A percentile compares a stretch with the other conserved stretches of the same genome.
Conservation (phyloP, 2,113 vertebrate species). For the Odocoileus hemionus region DNA sequence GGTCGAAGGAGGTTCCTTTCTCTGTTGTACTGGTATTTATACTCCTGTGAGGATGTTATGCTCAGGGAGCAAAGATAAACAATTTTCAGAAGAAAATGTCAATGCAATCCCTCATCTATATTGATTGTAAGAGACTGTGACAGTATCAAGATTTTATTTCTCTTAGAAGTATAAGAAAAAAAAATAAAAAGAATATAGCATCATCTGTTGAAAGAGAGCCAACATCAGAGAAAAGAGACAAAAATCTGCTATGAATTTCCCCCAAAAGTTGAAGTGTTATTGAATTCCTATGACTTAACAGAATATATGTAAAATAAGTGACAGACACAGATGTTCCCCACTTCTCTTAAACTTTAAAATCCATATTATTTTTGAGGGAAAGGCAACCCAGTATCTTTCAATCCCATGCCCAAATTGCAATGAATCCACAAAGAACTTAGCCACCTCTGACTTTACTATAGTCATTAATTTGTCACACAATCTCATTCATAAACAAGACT, state of each 20-base stretch:
- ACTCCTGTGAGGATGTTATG: neutral
- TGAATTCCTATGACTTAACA: neutral
- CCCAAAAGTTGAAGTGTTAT: neutral
- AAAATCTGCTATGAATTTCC: neutral
- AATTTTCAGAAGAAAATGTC: conserved; percentile 53
- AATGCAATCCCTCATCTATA: conserved; percentile 28
- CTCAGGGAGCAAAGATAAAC: conserved; percentile 43
- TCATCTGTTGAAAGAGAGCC: conserved; percentile 5
- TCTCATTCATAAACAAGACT: neutral
- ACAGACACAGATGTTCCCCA: neutral
- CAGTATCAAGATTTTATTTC: neutral
- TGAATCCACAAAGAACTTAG: neutral
- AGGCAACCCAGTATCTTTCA: neutral
- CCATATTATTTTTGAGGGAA: neutral
- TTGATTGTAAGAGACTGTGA: conserved; percentile 33
- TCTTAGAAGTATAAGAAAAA: neutral
- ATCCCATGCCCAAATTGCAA: neutral
- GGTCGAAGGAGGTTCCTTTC: neutral
- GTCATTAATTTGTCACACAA: neutral
- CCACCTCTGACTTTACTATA: neutral
- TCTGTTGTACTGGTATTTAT: conserved; percentile 2
- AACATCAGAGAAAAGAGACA: neutral
- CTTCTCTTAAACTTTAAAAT: neutral
- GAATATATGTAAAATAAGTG: neutral
- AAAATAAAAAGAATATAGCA: neutral